Conservation (phyloP, 2,113 vertebrate genomes). For the Phalacrocorax aristotelis region DNA sequence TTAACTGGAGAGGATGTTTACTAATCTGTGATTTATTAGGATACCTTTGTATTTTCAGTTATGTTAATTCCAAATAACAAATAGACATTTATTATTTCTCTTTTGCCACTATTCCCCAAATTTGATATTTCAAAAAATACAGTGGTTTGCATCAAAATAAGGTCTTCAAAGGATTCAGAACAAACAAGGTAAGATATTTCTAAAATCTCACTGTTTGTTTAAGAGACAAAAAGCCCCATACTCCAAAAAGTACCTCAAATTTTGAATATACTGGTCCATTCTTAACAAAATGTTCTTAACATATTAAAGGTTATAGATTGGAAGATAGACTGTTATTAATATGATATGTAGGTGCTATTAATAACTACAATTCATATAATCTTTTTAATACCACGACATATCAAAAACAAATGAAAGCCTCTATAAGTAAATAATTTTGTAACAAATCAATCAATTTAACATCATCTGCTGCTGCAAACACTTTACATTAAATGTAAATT, state of each 20-base stretch:
- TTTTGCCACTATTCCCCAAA: background rate
- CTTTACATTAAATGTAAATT: background rate
- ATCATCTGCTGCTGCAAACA: background rate
- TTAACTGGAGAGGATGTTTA: background rate
- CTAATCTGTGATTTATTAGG: background rate
- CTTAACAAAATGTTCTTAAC: background rate
- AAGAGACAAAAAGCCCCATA: background rate
- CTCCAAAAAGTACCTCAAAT: background rate
- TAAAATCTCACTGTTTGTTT: background rate
- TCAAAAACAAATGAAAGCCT: background rate
- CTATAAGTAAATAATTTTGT: background rate
- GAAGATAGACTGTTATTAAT: background rate
- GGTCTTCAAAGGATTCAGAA: background rate
- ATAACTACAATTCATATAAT: background rate
- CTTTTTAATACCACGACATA: background rate
- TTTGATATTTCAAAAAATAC: background rate
- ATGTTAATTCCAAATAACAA: background rate
- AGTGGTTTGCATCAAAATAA: background rate
- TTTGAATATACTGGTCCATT: background rate
- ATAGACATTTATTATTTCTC: background rate
- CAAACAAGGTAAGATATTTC: background rate
- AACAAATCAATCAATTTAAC: background rate
- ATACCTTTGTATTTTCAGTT: background rate
- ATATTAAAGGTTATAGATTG: background rate
- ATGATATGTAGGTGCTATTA: background rate